Evolutionary conservation across 2,113 vertebrate genomes (phyloP).

Genomic region (Lasiurus borealis): DNA sequence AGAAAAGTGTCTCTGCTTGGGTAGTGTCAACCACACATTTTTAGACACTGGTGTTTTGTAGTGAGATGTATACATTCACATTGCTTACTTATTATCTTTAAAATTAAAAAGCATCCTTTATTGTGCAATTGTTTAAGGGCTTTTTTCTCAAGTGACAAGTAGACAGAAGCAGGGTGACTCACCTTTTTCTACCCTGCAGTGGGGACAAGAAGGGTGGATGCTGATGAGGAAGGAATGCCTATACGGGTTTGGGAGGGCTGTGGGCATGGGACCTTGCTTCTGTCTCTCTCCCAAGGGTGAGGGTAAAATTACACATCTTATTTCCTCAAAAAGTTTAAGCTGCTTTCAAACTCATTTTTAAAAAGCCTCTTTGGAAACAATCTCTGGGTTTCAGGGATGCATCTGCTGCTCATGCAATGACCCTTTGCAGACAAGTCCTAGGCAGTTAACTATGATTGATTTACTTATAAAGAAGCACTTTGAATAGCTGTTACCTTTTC

Average conservation of each 20-base stretch:
- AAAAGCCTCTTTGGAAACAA: not conserved
- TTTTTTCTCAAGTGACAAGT: constrained; percentile 2
- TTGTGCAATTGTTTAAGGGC: not conserved
- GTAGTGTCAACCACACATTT: not conserved
- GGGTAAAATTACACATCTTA: not conserved
- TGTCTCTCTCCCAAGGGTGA: not conserved
- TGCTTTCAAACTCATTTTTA: not conserved
- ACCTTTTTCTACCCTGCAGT: constrained; percentile 39
- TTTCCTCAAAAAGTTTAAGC: not conserved
- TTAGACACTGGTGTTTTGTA: not conserved
- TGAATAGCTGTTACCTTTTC: not conserved
- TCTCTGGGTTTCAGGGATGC: not conserved
- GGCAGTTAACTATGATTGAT: not conserved
- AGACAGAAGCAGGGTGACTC: constrained; percentile 54
- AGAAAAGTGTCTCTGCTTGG: not conserved
- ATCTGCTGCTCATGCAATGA: constrained; percentile 21
- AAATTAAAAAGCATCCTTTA: not conserved
- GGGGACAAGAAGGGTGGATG: not conserved
- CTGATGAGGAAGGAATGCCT: not conserved
- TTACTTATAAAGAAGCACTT: not conserved
- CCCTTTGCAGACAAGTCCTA: not conserved
- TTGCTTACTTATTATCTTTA: not conserved
- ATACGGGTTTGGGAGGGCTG: not conserved
- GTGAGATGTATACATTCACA: not conserved
- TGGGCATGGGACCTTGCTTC: constrained; percentile 32